Conservation (phyloP, 2,888 invertebrate genomes). For the Ophion costatus region DNA sequence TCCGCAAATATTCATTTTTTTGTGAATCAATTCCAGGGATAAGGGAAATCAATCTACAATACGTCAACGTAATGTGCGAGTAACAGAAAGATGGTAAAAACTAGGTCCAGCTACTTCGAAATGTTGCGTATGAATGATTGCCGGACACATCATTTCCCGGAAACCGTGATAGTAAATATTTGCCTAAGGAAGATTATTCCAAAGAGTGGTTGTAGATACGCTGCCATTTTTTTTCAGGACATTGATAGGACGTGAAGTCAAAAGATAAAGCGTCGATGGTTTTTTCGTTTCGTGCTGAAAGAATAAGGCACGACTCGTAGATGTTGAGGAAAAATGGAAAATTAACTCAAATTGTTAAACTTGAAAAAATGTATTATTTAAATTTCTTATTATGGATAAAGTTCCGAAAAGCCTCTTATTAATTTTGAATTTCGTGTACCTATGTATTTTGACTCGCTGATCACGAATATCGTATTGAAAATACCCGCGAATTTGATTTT, state of each 20-base stretch:
- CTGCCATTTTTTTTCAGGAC: background rate
- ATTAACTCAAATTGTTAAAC: too few species aligned
- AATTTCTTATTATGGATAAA: too few species aligned
- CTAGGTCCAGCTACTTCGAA: background rate
- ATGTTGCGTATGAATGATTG: slow-evolving; percentile 13
- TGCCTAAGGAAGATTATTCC: slow-evolving; percentile 37
- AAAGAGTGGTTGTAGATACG: slow-evolving; percentile 12
- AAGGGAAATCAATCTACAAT: background rate
- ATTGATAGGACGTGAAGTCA: background rate
- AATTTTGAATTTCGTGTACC: too few species aligned
- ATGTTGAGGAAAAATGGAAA: too few species aligned
- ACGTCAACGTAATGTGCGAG: background rate
- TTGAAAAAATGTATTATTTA: too few species aligned
- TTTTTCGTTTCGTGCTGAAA: too few species aligned
- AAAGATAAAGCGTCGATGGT: too few species aligned
- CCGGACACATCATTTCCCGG: slow-evolving; percentile 74
- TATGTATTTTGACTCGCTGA: too few species aligned
- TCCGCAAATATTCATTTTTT: background rate
- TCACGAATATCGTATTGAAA: too few species aligned
- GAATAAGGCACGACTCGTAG: too few species aligned
- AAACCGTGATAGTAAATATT: slow-evolving; percentile 69
- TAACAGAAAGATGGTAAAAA: background rate
- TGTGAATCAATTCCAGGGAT: background rate
- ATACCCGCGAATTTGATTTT: too few species aligned
- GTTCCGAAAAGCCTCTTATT: too few species aligned